Evolutionary conservation across 2,113 vertebrate genomes (phyloP), one percentile per base, ranked within the genome.

Genomic region (Tragulus kanchil): DNA sequence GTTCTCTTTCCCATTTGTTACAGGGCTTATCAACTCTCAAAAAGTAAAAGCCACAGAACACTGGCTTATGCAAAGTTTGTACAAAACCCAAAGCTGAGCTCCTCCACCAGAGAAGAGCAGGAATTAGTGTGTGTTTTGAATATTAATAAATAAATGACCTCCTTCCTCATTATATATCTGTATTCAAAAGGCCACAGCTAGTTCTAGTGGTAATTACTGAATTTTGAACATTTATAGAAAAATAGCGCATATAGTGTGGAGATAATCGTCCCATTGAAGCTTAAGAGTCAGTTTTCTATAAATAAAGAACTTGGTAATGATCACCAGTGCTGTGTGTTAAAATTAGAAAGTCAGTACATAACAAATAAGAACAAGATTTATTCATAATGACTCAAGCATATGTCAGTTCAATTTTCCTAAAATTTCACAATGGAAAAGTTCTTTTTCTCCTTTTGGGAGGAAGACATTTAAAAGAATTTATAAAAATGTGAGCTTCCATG

Each of bases 281-380:
- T 97, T 97, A 98, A 98, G 94, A 97, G 94, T 85, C 95, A 95
- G 95, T 90, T 97, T 97, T 92, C 94, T 97, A 98, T 0, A 58
- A 98, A 98, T 96, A 98, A n/a, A 94, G 95, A 97, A 98, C 98
- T 97, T 25, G 21, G 93, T 98, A 98, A 98, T 98, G 98, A 98
- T 97, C 97, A 97, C 97, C 96, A 96, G 87, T 97, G 93, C 92
- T 98, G 96, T 97, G 96, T 95, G 97, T 98, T 98, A 98, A 98
- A 98, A 98, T 97, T 97, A 98, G 97, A 98, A 98, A 96, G 96
- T 95, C 98, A 97, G 98, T 98, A 98, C 98, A 98, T 97, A 98
- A 97, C 98, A 98, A 98, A 97, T 93, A 97, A 42, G 83, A 90
- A 69, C 1, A 91, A 69, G n/a, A 92, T 97, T 97, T 98, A 97